A percentile compares a stretch with the other conserved stretches of the same genome.
These are phyloP conservation scores for Drosophila eugracilis DNA, from an alignment of 1,140 invertebrate genomes.

Conservation along the genomic window DNA sequence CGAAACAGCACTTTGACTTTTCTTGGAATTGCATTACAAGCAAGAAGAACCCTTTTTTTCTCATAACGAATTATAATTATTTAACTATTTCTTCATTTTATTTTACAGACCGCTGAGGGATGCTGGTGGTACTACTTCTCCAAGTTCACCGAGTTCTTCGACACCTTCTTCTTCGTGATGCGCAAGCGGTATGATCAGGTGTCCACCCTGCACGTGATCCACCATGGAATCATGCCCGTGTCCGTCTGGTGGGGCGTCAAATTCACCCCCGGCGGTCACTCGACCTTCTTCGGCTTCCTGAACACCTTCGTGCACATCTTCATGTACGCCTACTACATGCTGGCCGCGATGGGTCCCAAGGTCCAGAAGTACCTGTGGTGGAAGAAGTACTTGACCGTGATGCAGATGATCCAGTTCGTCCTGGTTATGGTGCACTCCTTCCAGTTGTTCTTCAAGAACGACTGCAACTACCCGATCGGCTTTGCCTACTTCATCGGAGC, in stretches of 20 bases:
- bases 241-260: slow-evolving; percentile 97
- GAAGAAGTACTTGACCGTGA: slow-evolving; percentile 95
- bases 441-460: slow-evolving; percentile 92
- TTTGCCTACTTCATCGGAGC: slow-evolving; percentile 90
- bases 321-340: slow-evolving; percentile 96
- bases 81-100: neutral
- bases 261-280: slow-evolving; percentile 91
- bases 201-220: slow-evolving; percentile 94
- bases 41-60: no score
- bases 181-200: slow-evolving; percentile 94
- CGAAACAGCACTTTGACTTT: no score
- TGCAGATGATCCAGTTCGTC: slow-evolving; percentile 96
- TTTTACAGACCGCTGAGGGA: slow-evolving; percentile 88
- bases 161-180: slow-evolving; percentile 95
- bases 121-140: slow-evolving; percentile 96
- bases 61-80: neutral
- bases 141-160: slow-evolving; percentile 94
- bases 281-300: slow-evolving; percentile 92
- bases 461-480: slow-evolving; percentile 93
- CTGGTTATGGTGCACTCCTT: slow-evolving; percentile 92
- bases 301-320: slow-evolving; percentile 96
- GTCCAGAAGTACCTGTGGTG: slow-evolving; percentile 96
- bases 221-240: slow-evolving; percentile 96
- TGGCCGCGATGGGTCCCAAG: slow-evolving; percentile 93
- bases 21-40: no score